These are phyloP conservation scores for Fistularia tabacaria DNA, from an alignment of 2,797 vertebrate genomes.

Conservation along the genomic window DNA sequence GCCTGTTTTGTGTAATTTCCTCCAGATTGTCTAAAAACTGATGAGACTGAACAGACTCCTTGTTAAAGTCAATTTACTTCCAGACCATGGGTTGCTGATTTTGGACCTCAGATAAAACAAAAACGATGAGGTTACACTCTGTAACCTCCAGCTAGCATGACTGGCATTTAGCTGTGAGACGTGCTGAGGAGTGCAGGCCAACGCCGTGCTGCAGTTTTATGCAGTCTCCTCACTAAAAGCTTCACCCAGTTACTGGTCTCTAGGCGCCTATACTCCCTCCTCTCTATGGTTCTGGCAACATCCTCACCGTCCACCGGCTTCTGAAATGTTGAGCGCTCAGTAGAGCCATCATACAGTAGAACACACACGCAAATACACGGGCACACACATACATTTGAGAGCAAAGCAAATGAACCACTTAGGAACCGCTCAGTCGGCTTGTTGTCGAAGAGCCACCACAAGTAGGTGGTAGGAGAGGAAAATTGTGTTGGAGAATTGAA, in stretches of 20 bases:
- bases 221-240: conserved; percentile 47
- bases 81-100: conserved; percentile 27
- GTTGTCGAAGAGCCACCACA: conserved; percentile 54
- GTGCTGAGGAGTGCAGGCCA: conserved; percentile 9
- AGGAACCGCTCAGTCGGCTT: conserved; percentile 63
- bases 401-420: conserved; percentile 64
- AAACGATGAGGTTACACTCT: neutral
- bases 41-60: conserved; percentile 23
- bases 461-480: conserved; percentile 61
- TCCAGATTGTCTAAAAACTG: conserved; percentile 9
- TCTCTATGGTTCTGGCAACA: conserved; percentile 29
- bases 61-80: conserved; percentile 24
- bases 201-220: conserved; percentile 32
- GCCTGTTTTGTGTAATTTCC: neutral
- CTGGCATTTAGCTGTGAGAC: conserved; percentile 21
- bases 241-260: conserved; percentile 49
- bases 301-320: conserved; percentile 53
- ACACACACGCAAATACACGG: neutral
- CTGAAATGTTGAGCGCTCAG: conserved; percentile 57
- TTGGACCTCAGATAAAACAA: conserved; percentile 17
- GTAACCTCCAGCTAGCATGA: conserved; percentile 31
- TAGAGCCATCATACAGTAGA: conserved; percentile 39
- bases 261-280: conserved; percentile 34
- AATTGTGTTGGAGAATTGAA: conserved; percentile 61
- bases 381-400: conserved; percentile 22